Conservation (phyloP, 2,888 invertebrate genomes). For the Biston stratarius region DNA sequence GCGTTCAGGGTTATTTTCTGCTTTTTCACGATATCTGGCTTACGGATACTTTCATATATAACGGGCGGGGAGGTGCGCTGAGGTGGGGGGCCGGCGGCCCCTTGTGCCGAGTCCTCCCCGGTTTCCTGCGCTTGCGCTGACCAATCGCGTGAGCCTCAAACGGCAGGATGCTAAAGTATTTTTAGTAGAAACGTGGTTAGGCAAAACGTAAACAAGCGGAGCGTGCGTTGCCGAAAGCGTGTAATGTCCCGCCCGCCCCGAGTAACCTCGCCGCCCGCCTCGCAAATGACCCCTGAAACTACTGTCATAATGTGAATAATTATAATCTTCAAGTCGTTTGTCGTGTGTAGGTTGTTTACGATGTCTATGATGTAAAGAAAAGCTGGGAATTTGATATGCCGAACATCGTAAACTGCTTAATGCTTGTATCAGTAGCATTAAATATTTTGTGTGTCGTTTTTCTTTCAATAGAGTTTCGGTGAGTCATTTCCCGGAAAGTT, state of each 20-base stretch:
- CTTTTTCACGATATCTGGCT: conserved; percentile 74
- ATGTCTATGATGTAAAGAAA: conserved; percentile 52
- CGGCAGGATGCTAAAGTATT: conserved; percentile 85
- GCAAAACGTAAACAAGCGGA: conserved; percentile 83
- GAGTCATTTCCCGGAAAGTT: conserved; percentile 14
- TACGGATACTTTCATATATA: conserved; percentile 79
- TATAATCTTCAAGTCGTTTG: conserved; percentile 63
- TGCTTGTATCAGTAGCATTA: conserved; percentile 24
- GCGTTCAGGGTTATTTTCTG: conserved; percentile 85
- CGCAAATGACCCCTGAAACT: conserved; percentile 51
- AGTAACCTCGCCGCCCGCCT: conserved; percentile 56
- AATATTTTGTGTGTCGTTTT: conserved; percentile 30
- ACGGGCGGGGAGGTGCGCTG: conserved; percentile 50
- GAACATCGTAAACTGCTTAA: conserved; percentile 38
- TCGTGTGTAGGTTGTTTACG: conserved; percentile 59
- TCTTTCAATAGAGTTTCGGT: conserved; percentile 19
- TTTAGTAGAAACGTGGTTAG: conserved; percentile 83
- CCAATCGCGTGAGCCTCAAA: conserved; percentile 83
- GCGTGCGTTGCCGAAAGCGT: conserved; percentile 65
- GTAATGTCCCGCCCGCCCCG: conserved; percentile 56
- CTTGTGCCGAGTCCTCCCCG: conserved; percentile 70
- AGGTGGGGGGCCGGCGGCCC: conserved; percentile 59
- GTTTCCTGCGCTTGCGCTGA: conserved; percentile 74
- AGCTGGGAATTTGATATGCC: conserved; percentile 41
- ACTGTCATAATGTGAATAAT: conserved; percentile 65